Percentiles rank a stretch among this genome's conserved stretches.
These are phyloP conservation scores for Eilema sororculum DNA, from an alignment of 2,888 invertebrate species.

Conservation along the genomic window DNA sequence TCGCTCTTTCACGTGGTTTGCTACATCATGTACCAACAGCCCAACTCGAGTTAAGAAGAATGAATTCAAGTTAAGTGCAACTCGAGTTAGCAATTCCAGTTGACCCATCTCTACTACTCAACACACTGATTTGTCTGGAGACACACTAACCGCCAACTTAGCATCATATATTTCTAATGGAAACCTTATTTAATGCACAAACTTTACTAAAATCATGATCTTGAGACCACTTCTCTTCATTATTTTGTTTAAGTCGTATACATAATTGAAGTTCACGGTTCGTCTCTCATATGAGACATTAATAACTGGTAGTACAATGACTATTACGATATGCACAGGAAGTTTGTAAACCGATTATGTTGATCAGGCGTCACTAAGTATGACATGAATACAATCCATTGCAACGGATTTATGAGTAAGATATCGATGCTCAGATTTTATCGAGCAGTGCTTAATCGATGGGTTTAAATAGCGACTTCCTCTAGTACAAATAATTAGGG, in stretches of 20 bases:
- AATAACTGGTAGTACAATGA: constrained; percentile 80
- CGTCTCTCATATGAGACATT: constrained; percentile 69
- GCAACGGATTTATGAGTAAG: constrained; percentile 76
- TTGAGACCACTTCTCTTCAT: constrained; percentile 68
- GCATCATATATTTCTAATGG: constrained; percentile 65
- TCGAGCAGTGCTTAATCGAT: constrained; percentile 60
- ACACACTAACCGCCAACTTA: constrained; percentile 62
- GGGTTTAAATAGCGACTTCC: constrained; percentile 52
- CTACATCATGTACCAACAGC: too few species aligned
- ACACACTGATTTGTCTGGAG: constrained; percentile 56
- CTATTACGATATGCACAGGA: constrained; percentile 79
- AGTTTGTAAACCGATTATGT: constrained; percentile 83
- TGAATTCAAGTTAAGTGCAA: too few species aligned
- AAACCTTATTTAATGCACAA: constrained; percentile 72
- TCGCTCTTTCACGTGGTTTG: too few species aligned
- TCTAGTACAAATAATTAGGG: constrained; percentile 43
- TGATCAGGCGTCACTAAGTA: constrained; percentile 79
- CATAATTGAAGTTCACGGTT: constrained; percentile 71
- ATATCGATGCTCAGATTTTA: constrained; percentile 74
- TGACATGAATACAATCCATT: constrained; percentile 78
- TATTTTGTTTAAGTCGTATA: constrained; percentile 58
- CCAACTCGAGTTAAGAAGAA: too few species aligned
- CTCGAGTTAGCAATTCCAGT: too few species aligned
- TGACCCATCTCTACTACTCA: too few species aligned
- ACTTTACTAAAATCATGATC: constrained; percentile 68